These are phyloP conservation scores for Columbina picui DNA, from an alignment of 2,113 vertebrate species.

Conservation along the genomic window DNA sequence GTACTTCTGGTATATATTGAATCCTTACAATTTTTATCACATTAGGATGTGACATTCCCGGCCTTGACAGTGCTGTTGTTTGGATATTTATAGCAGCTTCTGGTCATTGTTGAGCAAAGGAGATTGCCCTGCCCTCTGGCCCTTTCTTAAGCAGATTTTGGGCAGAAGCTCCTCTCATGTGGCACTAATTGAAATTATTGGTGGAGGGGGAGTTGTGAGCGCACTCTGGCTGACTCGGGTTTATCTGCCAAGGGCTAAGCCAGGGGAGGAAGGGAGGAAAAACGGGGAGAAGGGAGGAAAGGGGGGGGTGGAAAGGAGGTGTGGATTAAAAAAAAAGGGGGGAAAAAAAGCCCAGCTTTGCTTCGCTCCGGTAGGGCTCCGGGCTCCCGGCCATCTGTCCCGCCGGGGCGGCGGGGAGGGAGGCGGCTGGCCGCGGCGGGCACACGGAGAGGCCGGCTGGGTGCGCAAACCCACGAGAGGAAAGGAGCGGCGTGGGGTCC, in stretches of 20 bases:
- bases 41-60: constrained; percentile 68
- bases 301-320: neutral
- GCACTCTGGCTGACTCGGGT: constrained; percentile 49
- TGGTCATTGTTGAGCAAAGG: constrained; percentile 73
- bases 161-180: constrained; percentile 77
- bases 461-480: neutral
- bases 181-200: constrained; percentile 79
- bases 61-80: constrained; percentile 71
- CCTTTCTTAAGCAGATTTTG: constrained; percentile 77
- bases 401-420: constrained; percentile 20
- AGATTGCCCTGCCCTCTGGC: constrained; percentile 75
- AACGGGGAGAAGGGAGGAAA: neutral
- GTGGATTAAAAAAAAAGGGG: no score
- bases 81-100: constrained; percentile 73
- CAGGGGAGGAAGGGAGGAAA: neutral
- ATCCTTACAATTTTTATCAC: constrained; percentile 46
- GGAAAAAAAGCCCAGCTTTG: neutral
- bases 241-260: constrained; percentile 67
- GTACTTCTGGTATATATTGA: neutral
- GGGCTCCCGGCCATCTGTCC: constrained; percentile 66
- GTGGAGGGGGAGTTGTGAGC: constrained; percentile 64
- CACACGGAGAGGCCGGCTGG: neutral
- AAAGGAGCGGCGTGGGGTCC: neutral
- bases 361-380: constrained; percentile 27
- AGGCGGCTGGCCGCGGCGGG: neutral